Conservation (phyloP, 2,113 vertebrate genomes). For the Callipepla californica region DNA sequence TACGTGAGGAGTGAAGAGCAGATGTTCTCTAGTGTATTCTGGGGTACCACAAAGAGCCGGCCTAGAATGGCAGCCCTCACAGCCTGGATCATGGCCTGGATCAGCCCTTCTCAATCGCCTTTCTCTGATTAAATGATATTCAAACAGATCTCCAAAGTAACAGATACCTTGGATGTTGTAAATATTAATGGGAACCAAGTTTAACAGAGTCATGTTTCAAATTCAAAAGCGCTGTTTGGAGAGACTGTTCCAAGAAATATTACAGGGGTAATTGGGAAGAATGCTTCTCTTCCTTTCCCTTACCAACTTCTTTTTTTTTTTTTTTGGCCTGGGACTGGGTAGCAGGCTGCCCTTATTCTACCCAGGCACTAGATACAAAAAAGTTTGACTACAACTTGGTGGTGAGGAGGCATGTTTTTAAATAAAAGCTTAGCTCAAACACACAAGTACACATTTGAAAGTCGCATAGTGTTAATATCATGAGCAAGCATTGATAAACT, state of each 20-base stretch:
- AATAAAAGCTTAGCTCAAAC: not conserved
- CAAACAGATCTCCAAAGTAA: not conserved
- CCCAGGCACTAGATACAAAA: not conserved
- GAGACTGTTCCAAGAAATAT: not conserved
- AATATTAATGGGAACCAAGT: fast-evolving
- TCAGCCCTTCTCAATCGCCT: not conserved
- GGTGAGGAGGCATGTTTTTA: fast-evolving
- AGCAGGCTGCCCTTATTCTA: not conserved
- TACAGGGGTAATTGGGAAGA: not conserved
- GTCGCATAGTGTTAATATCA: not conserved
- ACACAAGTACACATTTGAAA: not conserved
- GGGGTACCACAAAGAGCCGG: not conserved
- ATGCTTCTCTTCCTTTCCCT: not conserved
- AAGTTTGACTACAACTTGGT: not conserved
- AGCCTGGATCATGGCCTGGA: not conserved
- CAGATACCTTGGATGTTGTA: not conserved
- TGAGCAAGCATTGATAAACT: not conserved
- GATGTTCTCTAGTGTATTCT: not conserved
- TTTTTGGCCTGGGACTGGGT: not conserved
- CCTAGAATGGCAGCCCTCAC: not conserved
- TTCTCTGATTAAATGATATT: not conserved
- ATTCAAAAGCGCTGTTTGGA: not conserved
- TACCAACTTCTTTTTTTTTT: not conserved
- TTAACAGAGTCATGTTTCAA: not conserved
- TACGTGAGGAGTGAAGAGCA: not conserved